Conservation (phyloP, 1,140 invertebrate genomes). For the Ostrea denselamellosa region DNA sequence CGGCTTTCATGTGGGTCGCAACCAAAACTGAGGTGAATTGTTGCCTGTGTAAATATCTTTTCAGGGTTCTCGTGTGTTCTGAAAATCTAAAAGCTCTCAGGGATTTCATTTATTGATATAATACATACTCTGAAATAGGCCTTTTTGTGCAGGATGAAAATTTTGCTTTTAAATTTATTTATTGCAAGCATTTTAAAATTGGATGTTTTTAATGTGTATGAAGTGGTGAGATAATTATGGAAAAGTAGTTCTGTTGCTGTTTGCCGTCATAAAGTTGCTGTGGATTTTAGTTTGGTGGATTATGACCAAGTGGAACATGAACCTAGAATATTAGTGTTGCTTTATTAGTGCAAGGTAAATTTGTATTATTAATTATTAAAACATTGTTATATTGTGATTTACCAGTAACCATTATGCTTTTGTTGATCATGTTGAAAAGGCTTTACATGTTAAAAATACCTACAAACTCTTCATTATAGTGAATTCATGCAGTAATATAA, state of each 20-base stretch:
- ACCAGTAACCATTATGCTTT: no score
- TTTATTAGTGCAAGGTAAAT: neutral
- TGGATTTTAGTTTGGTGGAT: slow-evolving; percentile 4
- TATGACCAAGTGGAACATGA: neutral
- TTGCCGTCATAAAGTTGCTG: neutral
- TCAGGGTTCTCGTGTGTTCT: slow-evolving; percentile 1
- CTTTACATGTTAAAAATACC: no score
- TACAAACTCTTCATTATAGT: no score
- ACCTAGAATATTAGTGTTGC: neutral
- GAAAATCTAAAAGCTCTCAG: slow-evolving; percentile 8
- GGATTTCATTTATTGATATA: slow-evolving; percentile 36
- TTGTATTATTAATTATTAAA: no score
- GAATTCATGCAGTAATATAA: no score
- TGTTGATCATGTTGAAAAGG: no score
- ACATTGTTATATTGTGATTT: no score
- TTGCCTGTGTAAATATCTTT: slow-evolving; percentile 26
- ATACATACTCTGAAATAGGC: slow-evolving; percentile 20
- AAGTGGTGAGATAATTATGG: neutral
- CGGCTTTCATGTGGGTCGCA: slow-evolving; percentile 29
- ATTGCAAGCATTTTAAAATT: slow-evolving; percentile 2
- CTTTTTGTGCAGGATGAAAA: slow-evolving; percentile 32
- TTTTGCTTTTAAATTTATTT: slow-evolving; percentile 13
- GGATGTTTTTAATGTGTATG: neutral
- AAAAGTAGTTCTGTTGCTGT: no score
- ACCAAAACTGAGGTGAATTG: slow-evolving; percentile 22